Evolutionary conservation across 2,797 vertebrate genomes (phyloP), one percentile per base, ranked within the genome.

Genomic region (Cossypha heuglini): DNA sequence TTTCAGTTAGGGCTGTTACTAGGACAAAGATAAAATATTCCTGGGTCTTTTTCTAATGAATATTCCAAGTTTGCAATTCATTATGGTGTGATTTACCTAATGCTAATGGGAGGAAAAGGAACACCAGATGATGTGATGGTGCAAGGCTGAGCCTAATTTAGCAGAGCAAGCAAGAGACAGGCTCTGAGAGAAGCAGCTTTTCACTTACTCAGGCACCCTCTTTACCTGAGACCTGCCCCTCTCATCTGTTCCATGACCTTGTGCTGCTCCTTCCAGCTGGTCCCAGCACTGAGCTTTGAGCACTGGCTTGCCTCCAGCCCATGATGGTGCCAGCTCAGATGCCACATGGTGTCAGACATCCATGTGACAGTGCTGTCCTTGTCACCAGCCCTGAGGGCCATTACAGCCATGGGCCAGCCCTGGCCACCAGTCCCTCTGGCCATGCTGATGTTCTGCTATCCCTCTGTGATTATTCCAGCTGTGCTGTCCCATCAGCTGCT

Each of bases 311-410:
- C 17, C 35, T 82, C 28, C 48, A 78, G 35, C 4, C 4, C 3
- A 0, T 29, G 29, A 6, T 0, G 5, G 52, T 73, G 52, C 61
- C 62, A 52, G 35, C 25, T 68, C 3, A 6, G 68, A 46, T 19
- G 46, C 46, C 29, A 2, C 1, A 0, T 0, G 0, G 20, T 26
- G 25, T 59, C 0, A 1, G 48, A 42, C 16, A 31, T 12, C 59
- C 3, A 0, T 5, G 26, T 83, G 63, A 38, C 29, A 42, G n/a
- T 5, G 29, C 51, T 76, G 49, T n/a, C 59, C 58, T 45, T 9
- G 5, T 54, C 55, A 67, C 37, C 40, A 62, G 64, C 18, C 19
- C 51, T 13, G 8, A 45, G 22, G 35, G 24, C 66, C 29, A 4
- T 31, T 42, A 10, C 1, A 64, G 43, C 15, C 18, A 0, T 4